Evolutionary conservation across 2,888 invertebrate species (phyloP), one percentile per base, ranked within the genome.

Genomic region (Ophioninae sp.): DNA sequence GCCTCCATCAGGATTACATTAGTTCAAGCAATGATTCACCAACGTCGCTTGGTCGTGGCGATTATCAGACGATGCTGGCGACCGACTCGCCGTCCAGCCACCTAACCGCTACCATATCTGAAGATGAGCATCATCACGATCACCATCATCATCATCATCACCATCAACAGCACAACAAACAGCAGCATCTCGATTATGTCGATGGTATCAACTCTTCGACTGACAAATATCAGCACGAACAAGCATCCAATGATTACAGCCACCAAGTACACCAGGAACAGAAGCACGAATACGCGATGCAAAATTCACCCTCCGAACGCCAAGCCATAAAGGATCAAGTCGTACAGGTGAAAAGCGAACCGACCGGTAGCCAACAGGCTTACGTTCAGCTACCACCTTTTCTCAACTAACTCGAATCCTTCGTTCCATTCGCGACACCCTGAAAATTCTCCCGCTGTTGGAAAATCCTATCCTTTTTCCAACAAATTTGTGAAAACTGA

Each of bases 381-480:
- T 96, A 96, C 90, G 96, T 96, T 61, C 95, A 96, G 77, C 93
- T 96, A 93, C 96, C 96, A 94, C 96, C 96, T 95, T 96, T 96
- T 96, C 94, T 96, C 95, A 96, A 96, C 94, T 96, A 93, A 93
- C 91, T 89, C 91, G 91, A 89, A 90, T 88, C 89, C 90, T 91
- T 85, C 89, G 86, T 89, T 90, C 87, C 88, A 87, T 85, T 86
- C 87, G 82, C 86, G 81, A 88, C 51, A 51, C 13, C 51, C 3
- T 17, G 41, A 17, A 51, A 51, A 10, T 51, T 17, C 51, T 30
- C 30, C 30, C 30, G 30, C 30, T 1, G 30, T 30, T 30, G 30
- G 30, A 30, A 30, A 30, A 1, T 1, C 30, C 30, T 3, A 30
- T 30, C 30, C 30, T 30, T 30, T 30, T 30, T 58, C 41, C 39